Conservation (phyloP, 2,888 invertebrate species). For the Keiferia lycopersicella region DNA sequence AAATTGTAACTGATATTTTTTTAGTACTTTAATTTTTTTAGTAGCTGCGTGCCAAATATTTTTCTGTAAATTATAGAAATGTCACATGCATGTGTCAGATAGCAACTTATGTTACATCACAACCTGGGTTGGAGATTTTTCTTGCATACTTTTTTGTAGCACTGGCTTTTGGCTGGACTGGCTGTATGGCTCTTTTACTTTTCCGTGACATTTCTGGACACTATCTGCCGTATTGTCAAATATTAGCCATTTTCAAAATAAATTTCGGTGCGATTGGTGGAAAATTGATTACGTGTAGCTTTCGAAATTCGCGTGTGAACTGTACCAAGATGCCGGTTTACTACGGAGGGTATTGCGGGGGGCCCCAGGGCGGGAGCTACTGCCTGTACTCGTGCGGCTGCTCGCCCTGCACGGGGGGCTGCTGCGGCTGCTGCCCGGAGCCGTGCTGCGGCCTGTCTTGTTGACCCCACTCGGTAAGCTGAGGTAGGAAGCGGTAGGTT, state of each 20-base stretch:
- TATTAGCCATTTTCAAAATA: not conserved
- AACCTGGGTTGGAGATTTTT: too few species aligned
- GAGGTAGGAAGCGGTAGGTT: too few species aligned
- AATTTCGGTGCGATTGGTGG: not conserved
- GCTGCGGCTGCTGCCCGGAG: slow-evolving; percentile 32
- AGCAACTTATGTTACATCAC: too few species aligned
- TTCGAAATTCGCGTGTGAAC: slow-evolving; percentile 12
- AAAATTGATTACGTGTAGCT: not conserved
- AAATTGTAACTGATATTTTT: not conserved
- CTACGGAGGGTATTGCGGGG: slow-evolving; percentile 67
- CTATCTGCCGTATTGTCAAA: not conserved
- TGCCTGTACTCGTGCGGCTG: slow-evolving; percentile 51
- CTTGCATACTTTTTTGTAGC: too few species aligned
- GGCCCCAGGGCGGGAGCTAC: slow-evolving; percentile 64
- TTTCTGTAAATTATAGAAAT: too few species aligned
- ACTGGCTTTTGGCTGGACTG: not conserved
- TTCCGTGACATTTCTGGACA: not conserved
- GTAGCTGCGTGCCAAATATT: too few species aligned
- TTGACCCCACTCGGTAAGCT: slow-evolving; percentile 28
- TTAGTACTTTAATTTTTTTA: too few species aligned
- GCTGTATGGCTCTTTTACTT: not conserved
- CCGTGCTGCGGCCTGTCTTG: slow-evolving; percentile 51
- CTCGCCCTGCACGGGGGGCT: slow-evolving; percentile 47
- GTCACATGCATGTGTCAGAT: too few species aligned
- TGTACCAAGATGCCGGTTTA: slow-evolving; percentile 58